Evolutionary conservation across 2,113 vertebrate genomes (phyloP), one percentile per base, ranked within the genome.

Genomic region (Perca schrenkii): DNA sequence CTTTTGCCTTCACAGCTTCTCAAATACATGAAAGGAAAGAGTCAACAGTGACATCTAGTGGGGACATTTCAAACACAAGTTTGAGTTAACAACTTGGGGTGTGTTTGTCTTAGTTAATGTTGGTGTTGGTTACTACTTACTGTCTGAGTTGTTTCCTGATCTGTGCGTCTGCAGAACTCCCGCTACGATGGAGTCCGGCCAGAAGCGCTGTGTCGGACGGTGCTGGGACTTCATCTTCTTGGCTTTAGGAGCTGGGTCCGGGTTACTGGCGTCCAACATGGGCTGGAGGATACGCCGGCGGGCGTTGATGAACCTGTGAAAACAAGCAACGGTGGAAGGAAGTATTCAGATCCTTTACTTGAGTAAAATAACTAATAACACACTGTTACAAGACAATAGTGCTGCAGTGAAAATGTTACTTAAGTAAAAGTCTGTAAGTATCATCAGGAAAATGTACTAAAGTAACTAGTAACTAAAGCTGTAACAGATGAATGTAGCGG

Each of bases 171-270:
- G 98, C 79, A 99, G 93, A 40, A 99, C 98, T 5, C 98, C 98
- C 0, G 98, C 97, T 0, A 98, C 97, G 0, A 99, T 99, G 84
- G 98, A 99, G 95, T 99, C 99, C 8, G 98, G 98, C 98, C 98
- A 99, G 96, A 99, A 99, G 62, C 98, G 94, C 83, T 99, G 98
- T 0, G 98, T 99, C 36, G 98, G 98, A 46, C 98, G 97, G 93
- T 99, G 98, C 94, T 99, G 98, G 6, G 98, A 99, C 92, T 99
- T 99, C 94, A 99, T 99, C 92, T 99, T 99, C 97, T 99, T 99
- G 40, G 98, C 97, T 95, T 99, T 99, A 1, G 98, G 98, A 57
- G 97, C 97, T 1, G 98, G 98, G 83, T 99, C 98, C 0, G 98
- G 98, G 92, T 99, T 99, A 94, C 98, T 99, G 94, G 98, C 98